Percentiles rank a stretch among this genome's conserved stretches.
Conservation (phyloP, 2,888 invertebrate genomes). For the Rhagonycha lutea region DNA sequence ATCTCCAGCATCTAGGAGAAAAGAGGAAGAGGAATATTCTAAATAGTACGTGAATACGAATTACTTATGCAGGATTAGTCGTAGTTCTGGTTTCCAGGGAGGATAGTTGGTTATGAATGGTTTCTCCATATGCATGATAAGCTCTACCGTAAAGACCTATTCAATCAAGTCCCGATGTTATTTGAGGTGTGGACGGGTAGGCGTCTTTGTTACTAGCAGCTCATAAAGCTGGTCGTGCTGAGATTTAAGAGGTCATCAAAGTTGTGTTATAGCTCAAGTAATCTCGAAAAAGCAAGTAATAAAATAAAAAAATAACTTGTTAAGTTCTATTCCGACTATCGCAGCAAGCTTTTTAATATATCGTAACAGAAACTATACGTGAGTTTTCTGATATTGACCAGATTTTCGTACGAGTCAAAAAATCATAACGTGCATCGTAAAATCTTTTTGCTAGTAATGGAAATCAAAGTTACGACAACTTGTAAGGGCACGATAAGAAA, state of each 20-base stretch:
- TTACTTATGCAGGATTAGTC: conserved; percentile 28
- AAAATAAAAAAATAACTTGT: conserved; percentile 22
- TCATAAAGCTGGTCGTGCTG: conserved; percentile 23
- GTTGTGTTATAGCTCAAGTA: conserved; percentile 14
- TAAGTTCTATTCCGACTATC: conserved; percentile 7
- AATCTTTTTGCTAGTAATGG: conserved; percentile 37
- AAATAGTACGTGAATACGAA: conserved; percentile 24
- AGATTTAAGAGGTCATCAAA: conserved; percentile 30
- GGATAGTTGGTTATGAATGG: conserved; percentile 21
- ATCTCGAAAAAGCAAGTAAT: conserved; percentile 25
- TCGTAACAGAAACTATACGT: background rate
- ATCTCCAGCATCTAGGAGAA: background rate
- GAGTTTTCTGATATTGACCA: background rate
- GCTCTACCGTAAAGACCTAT: conserved; percentile 22
- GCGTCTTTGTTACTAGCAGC: conserved; percentile 23
- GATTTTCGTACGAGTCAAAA: conserved; percentile 8
- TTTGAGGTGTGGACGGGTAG: conserved; percentile 22
- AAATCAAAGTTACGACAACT: conserved; percentile 37
- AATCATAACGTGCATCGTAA: conserved; percentile 31
- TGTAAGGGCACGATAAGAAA: conserved; percentile 41
- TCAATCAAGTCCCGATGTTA: conserved; percentile 26
- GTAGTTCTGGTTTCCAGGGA: conserved; percentile 21
- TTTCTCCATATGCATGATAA: conserved; percentile 25
- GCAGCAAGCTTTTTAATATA: background rate
- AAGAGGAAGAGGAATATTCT: conserved; percentile 5